phyloP scores from a whole-genome alignment of 2,113 vertebrate species.

The Leptocoma aspasia region DNA sequence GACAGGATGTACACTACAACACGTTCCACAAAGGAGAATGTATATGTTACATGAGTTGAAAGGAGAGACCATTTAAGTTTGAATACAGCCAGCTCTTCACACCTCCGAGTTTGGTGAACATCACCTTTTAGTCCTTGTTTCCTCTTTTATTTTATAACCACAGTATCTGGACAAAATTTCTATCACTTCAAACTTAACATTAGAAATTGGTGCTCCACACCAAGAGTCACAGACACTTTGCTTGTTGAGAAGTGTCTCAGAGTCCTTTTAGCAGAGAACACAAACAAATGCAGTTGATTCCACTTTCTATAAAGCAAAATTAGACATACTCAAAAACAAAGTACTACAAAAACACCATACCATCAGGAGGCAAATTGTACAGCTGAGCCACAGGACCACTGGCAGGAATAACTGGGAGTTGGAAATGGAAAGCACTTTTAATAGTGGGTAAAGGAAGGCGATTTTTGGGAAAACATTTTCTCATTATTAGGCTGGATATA shows the following conservation, averaged over 20 bases:
- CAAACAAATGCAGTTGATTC: background rate
- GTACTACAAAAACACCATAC: slow-evolving; percentile 67
- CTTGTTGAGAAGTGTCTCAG: background rate
- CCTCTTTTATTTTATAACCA: background rate
- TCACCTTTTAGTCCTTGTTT: background rate
- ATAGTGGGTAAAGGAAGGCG: slow-evolving; percentile 94
- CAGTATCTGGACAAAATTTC: background rate
- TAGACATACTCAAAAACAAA: background rate
- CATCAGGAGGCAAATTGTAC: slow-evolving; percentile 88
- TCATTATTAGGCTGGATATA: slow-evolving; percentile 96
- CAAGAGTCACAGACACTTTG: background rate
- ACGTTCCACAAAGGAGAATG: background rate
- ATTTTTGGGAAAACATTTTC: slow-evolving; percentile 99
- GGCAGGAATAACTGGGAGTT: slow-evolving; percentile 84
- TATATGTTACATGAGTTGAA: rapidly evolving
- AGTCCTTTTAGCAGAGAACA: background rate
- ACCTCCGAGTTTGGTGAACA: background rate
- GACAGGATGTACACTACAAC: background rate
- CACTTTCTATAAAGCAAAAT: background rate
- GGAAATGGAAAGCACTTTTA: slow-evolving; percentile 88
- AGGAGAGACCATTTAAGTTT: background rate
- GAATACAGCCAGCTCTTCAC: background rate
- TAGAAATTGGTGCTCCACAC: background rate
- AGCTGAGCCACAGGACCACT: slow-evolving; percentile 88
- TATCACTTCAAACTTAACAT: background rate